Evolutionary conservation across 1,140 invertebrate species (phyloP).

Genomic region (Odontomachus brunneus): DNA sequence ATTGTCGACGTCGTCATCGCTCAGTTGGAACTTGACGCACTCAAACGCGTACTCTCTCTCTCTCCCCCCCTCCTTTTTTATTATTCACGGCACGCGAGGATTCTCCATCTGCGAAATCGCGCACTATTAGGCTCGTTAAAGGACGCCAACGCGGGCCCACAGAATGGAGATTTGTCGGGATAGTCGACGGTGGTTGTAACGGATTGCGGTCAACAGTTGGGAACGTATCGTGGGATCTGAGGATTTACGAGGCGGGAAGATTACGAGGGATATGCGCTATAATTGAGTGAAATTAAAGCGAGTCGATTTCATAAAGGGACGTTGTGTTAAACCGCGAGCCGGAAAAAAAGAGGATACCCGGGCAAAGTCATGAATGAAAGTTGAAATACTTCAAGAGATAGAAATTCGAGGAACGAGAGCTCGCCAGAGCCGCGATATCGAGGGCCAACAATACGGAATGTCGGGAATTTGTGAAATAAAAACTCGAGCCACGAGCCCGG

Average conservation of each 20-base stretch:
- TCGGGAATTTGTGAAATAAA: slow-evolving; percentile 24
- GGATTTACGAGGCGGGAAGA: neutral
- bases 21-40: slow-evolving; percentile 36
- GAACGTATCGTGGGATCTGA: slow-evolving; percentile 5
- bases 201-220: neutral
- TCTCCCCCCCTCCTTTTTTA: neutral
- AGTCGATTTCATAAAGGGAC: slow-evolving; percentile 8
- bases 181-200: neutral
- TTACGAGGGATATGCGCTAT: neutral
- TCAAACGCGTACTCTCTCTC: neutral
- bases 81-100: slow-evolving; percentile 23
- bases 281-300: neutral
- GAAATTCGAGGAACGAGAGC: slow-evolving; percentile 11
- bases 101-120: slow-evolving; percentile 29
- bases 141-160: neutral
- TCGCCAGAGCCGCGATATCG: neutral
- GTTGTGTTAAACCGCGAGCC: neutral
- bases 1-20: slow-evolving; percentile 67
- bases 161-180: neutral
- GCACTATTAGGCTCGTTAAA: slow-evolving; percentile 6
- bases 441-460: slow-evolving; percentile 16
- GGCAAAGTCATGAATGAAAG: slow-evolving; percentile 1
- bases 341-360: neutral
- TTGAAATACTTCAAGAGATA: slow-evolving; percentile 4
- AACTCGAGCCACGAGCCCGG: slow-evolving; percentile 12